Conservation (phyloP, 2,797 vertebrate species). For the Ctenosaura bakeri region DNA sequence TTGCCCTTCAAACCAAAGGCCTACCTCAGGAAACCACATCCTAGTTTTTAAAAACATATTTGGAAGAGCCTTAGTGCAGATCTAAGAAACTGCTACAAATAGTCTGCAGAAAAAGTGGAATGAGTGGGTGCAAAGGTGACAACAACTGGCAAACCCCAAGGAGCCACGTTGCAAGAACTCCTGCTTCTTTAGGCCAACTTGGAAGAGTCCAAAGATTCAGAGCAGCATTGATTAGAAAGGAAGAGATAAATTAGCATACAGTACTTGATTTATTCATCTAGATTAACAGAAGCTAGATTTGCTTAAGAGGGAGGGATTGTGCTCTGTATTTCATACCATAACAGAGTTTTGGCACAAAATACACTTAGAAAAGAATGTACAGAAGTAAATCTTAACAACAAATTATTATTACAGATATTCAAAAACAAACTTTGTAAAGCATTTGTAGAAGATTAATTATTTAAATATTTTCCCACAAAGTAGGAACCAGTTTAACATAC, state of each 20-base stretch:
- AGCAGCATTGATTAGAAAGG: not conserved
- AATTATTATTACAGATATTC: conserved; percentile 47
- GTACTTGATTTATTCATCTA: conserved; percentile 15
- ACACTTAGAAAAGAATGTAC: conserved; percentile 50
- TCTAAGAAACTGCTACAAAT: too few species aligned
- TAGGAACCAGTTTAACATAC: conserved; percentile 28
- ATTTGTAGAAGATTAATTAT: conserved; percentile 27
- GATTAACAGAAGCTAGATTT: not conserved
- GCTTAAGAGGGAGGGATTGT: conserved; percentile 48
- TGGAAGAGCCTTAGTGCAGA: too few species aligned
- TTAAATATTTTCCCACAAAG: conserved; percentile 23
- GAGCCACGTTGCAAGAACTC: not conserved
- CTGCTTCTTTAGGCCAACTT: not conserved
- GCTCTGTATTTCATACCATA: conserved; percentile 3
- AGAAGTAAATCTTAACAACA: conserved; percentile 39
- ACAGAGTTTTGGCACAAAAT: conserved; percentile 39
- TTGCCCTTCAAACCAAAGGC: too few species aligned
- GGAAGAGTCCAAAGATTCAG: not conserved
- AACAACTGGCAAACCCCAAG: too few species aligned
- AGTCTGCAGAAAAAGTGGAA: too few species aligned
- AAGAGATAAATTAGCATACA: not conserved
- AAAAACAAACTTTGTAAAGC: conserved; percentile 28
- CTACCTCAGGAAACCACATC: too few species aligned
- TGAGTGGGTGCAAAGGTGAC: too few species aligned
- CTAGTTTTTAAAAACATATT: too few species aligned